Conservation (phyloP, 2,888 invertebrate species). For the Andrena haemorrhoa region DNA sequence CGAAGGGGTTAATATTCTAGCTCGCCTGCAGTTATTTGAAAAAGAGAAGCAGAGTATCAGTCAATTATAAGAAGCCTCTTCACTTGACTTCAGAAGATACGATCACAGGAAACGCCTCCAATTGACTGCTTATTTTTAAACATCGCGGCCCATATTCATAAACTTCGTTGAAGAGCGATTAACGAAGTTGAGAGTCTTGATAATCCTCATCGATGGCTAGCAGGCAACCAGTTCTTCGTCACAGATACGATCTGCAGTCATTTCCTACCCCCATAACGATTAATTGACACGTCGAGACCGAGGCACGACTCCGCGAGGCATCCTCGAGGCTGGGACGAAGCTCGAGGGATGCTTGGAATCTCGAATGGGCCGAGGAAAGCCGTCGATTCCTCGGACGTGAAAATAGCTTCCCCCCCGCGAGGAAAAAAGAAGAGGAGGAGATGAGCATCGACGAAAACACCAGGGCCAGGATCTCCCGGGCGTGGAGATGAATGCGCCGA, state of each 20-base stretch:
- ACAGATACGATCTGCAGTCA: conserved; percentile 30
- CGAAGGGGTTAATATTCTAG: not conserved
- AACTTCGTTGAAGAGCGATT: not conserved
- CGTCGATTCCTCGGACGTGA: conserved; percentile 21
- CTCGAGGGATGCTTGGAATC: conserved; percentile 4
- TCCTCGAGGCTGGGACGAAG: conserved; percentile 2
- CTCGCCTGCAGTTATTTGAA: not conserved
- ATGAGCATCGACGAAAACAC: conserved; percentile 69
- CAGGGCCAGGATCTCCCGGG: conserved; percentile 61
- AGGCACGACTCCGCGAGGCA: not conserved
- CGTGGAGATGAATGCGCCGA: conserved; percentile 72
- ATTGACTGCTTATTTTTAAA: conserved; percentile 27
- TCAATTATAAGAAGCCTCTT: not conserved
- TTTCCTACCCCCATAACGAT: conserved; percentile 33
- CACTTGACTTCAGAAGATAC: conserved; percentile 2
- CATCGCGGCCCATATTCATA: conserved; percentile 2
- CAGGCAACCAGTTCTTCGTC: conserved; percentile 21
- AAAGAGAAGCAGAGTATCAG: not conserved
- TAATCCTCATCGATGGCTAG: not conserved
- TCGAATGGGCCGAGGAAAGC: conserved; percentile 5
- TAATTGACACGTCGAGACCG: conserved; percentile 34
- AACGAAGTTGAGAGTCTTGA: conserved; percentile 19
- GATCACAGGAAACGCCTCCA: conserved; percentile 40
- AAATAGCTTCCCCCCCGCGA: conserved; percentile 40
- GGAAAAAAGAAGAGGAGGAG: conserved; percentile 36